These are phyloP conservation scores for Yponomeuta evonymella DNA, from an alignment of 2,888 invertebrate genomes.

Conservation along the genomic window DNA sequence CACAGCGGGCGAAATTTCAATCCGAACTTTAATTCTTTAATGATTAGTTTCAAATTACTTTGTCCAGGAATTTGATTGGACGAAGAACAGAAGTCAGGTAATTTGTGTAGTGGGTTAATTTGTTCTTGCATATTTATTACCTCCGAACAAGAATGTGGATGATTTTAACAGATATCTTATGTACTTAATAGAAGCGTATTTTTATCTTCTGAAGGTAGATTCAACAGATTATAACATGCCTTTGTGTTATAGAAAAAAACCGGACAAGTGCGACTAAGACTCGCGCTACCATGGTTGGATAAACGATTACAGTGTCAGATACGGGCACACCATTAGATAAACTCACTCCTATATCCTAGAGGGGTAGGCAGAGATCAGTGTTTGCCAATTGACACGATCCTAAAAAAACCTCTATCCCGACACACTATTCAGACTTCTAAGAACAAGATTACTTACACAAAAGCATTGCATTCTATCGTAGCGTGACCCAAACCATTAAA, in stretches of 20 bases:
- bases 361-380: not conserved
- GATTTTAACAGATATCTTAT: constrained; percentile 8
- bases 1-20: constrained; percentile 24
- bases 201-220: not conserved
- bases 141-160: constrained; percentile 9
- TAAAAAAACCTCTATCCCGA: too few species aligned
- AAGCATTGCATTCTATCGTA: not conserved
- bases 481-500: not conserved
- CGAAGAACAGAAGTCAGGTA: constrained; percentile 8
- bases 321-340: too few species aligned
- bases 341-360: too few species aligned
- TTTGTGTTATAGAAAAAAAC: not conserved
- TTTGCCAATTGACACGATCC: not conserved
- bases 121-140: constrained; percentile 16
- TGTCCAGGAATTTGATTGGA: constrained; percentile 18
- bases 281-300: too few species aligned
- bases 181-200: constrained; percentile 4
- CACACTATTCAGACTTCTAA: too few species aligned
- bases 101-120: constrained; percentile 15
- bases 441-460: not conserved
- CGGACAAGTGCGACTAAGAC: not conserved
- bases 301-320: too few species aligned
- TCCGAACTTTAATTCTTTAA: constrained; percentile 7
- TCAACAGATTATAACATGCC: not conserved
- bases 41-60: constrained; percentile 21